Percentiles rank a stretch among this genome's conserved stretches.
Evolutionary conservation across 1,140 invertebrate genomes (phyloP).

Genomic region (Agrilus planipennis): DNA sequence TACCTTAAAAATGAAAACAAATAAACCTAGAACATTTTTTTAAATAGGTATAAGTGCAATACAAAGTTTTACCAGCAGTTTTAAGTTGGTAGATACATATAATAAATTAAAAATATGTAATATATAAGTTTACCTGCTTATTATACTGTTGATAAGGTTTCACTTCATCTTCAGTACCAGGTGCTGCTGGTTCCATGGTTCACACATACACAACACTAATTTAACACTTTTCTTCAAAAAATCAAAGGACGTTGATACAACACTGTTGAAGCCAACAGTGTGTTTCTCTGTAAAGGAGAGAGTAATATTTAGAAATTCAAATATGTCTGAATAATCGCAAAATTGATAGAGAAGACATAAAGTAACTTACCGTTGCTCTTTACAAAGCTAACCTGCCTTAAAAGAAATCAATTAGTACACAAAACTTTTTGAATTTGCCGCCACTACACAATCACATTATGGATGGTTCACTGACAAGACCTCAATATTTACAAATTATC

Average conservation of each 20-base stretch:
- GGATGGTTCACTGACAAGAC: no score
- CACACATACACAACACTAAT: conserved; percentile 15
- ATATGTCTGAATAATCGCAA: neutral
- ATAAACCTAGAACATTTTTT: conserved; percentile 9
- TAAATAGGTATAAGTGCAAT: conserved; percentile 1
- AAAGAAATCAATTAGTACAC: no score
- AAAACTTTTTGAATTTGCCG: no score
- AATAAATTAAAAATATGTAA: neutral
- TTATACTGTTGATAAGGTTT: conserved; percentile 16
- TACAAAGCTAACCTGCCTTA: no score
- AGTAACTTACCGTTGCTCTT: conserved; percentile 1
- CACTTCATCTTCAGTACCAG: conserved; percentile 28
- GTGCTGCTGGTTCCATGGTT: conserved; percentile 26
- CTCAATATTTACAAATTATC: no score
- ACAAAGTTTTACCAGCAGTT: no score
- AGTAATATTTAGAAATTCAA: neutral
- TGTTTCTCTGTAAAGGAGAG: neutral
- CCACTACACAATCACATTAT: no score
- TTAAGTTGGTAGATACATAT: no score
- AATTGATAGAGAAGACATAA: neutral
- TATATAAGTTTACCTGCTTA: conserved; percentile 24
- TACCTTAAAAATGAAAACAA: conserved; percentile 8
- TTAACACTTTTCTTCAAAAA: conserved; percentile 9
- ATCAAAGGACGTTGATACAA: no score
- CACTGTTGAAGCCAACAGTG: conserved; percentile 1